A percentile compares a stretch with the other conserved stretches of the same genome.
Evolutionary conservation across 1,140 invertebrate genomes (phyloP).

Genomic region (Aphelinus atriplicis): DNA sequence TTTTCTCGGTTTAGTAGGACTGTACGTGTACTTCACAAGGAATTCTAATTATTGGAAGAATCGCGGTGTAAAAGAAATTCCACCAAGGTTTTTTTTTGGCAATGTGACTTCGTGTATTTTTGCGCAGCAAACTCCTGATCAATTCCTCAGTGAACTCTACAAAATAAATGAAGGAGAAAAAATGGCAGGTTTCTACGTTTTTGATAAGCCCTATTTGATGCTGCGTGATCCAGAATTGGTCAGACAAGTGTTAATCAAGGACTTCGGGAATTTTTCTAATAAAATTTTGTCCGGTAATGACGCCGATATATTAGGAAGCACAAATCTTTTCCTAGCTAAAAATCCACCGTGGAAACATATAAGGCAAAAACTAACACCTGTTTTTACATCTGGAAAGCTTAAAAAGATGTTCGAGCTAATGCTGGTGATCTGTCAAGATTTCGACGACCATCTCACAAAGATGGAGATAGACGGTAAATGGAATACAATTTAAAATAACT

Average conservation of each 20-base stretch:
- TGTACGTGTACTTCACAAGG: constrained; percentile 53
- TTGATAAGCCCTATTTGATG: constrained; percentile 50
- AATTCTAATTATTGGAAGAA: constrained; percentile 61
- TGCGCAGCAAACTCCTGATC: constrained; percentile 25
- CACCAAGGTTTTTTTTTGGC: constrained; percentile 53
- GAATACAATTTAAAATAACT: too few relatives aligned
- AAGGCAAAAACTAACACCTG: constrained; percentile 62
- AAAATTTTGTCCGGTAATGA: constrained; percentile 57
- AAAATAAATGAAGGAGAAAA: constrained; percentile 32
- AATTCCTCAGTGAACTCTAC: constrained; percentile 44
- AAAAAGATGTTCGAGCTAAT: constrained; percentile 64
- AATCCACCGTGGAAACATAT: constrained; percentile 59
- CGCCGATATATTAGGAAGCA: constrained; percentile 50
- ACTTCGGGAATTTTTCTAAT: constrained; percentile 64
- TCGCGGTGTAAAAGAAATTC: constrained; percentile 47
- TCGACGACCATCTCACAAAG: constrained; percentile 44
- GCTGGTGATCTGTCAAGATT: constrained; percentile 53
- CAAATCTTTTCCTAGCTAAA: constrained; percentile 47
- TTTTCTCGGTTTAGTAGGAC: not conserved
- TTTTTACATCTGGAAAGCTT: constrained; percentile 64
- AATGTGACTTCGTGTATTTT: constrained; percentile 48
- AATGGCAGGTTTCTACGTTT: constrained; percentile 51
- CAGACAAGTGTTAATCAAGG: constrained; percentile 61
- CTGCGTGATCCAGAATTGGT: constrained; percentile 48
- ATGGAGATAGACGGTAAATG: constrained; percentile 1